Conservation (phyloP, 2,113 vertebrate species). For the rat (Rattus norvegicus) region GRCr8 NC_086023.1:83129501-83130000, state of each 20-base stretch:
- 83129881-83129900: slow-evolving; percentile 70
- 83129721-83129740: slow-evolving; percentile 61
- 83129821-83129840: slow-evolving; percentile 64
- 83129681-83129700: slow-evolving; percentile 57
- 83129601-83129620: slow-evolving; percentile 17
- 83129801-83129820: slow-evolving; percentile 71
- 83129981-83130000: slow-evolving; percentile 81
- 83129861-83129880: slow-evolving; percentile 68
- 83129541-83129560: not conserved
- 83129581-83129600: slow-evolving; percentile 39
- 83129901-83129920: slow-evolving; percentile 75
- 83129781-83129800: slow-evolving; percentile 76
- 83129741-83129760: slow-evolving; percentile 66
- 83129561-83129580: slow-evolving; percentile 24
- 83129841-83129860: slow-evolving; percentile 80
- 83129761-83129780: slow-evolving; percentile 70
- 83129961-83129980: slow-evolving; percentile 79
- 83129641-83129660: not conserved
- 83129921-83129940: slow-evolving; percentile 79
- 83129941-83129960: slow-evolving; percentile 82
- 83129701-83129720: slow-evolving; percentile 62
- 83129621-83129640: not conserved
- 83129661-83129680: not conserved
- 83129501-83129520: not conserved
- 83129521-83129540: not conserved